phyloP scores from a whole-genome alignment of 2,888 invertebrate species.

The Tanytarsus gracilentus region DNA sequence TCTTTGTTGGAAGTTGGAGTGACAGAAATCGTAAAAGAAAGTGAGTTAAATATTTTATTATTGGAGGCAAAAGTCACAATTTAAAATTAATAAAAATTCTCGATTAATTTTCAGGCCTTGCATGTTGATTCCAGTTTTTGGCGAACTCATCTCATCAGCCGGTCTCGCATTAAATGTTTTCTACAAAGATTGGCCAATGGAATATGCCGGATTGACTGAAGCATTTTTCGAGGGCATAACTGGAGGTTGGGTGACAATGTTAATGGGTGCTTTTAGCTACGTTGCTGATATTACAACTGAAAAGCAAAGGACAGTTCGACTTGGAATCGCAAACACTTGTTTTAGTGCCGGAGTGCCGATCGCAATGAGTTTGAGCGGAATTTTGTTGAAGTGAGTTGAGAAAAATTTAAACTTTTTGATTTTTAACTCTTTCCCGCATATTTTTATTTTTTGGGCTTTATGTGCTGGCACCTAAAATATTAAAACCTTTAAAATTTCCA shows the following conservation, averaged over 20 bases:
- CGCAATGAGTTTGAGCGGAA: neutral
- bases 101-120: slow-evolving; percentile 36
- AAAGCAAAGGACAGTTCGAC: slow-evolving; percentile 52
- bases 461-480: too few species aligned
- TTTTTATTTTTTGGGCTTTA: too few species aligned
- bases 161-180: slow-evolving; percentile 51
- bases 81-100: neutral
- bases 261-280: slow-evolving; percentile 53
- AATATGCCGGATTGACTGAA: slow-evolving; percentile 48
- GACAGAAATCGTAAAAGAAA: slow-evolving; percentile 51
- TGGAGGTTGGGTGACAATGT: slow-evolving; percentile 49
- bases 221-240: slow-evolving; percentile 49
- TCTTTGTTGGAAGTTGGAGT: slow-evolving; percentile 55
- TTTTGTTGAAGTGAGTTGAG: slow-evolving; percentile 2
- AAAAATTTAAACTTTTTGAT: neutral
- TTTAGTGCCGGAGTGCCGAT: slow-evolving; percentile 39
- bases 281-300: slow-evolving; percentile 51
- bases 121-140: slow-evolving; percentile 49
- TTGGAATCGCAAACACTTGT: slow-evolving; percentile 49
- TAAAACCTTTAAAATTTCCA: slow-evolving; percentile 33
- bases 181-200: slow-evolving; percentile 40
- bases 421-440: neutral
- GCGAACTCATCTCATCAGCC: slow-evolving; percentile 47
- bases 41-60: neutral
- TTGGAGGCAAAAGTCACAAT: too few species aligned